Conservation (phyloP, 92 coral and sea anemone genomes). For the Chrysogorgia sp. region DNA sequence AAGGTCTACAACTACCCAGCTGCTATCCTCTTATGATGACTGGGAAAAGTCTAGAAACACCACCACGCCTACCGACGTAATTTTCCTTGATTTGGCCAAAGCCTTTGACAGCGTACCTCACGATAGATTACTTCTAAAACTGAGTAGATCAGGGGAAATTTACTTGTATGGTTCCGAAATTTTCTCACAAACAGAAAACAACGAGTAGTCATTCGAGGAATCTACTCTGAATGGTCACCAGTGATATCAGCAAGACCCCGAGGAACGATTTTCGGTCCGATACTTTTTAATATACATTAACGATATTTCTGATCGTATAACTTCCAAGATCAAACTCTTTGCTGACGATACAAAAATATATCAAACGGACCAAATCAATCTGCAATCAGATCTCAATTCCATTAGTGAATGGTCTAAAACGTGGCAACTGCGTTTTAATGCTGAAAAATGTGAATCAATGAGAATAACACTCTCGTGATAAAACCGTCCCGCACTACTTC, state of each 20-base stretch:
- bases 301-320: slow-evolving; percentile 32
- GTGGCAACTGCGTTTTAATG: slow-evolving; percentile 50
- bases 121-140: slow-evolving; percentile 50
- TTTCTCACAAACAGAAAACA: slow-evolving; percentile 37
- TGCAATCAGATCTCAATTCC: slow-evolving; percentile 50
- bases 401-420: slow-evolving; percentile 39
- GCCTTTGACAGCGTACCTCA: slow-evolving; percentile 61
- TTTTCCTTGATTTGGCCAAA: slow-evolving; percentile 55
- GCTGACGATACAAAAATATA: slow-evolving; percentile 55
- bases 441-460: slow-evolving; percentile 52
- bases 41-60: slow-evolving; percentile 29
- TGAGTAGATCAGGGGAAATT: slow-evolving; percentile 36
- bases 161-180: slow-evolving; percentile 32
- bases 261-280: slow-evolving; percentile 50
- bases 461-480: slow-evolving; percentile 22
- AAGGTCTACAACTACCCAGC: slow-evolving; percentile 51
- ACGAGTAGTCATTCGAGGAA: slow-evolving; percentile 39
- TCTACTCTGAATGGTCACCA: slow-evolving; percentile 29
- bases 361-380: slow-evolving; percentile 30
- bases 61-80: slow-evolving; percentile 38
- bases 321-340: slow-evolving; percentile 38
- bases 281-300: slow-evolving; percentile 38
- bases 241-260: slow-evolving; percentile 50
- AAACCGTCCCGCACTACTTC: background rate
- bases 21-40: slow-evolving; percentile 29